These are phyloP conservation scores for Melanostigma gelatinosum DNA, from an alignment of 2,113 vertebrate species.

Conservation along the genomic window DNA sequence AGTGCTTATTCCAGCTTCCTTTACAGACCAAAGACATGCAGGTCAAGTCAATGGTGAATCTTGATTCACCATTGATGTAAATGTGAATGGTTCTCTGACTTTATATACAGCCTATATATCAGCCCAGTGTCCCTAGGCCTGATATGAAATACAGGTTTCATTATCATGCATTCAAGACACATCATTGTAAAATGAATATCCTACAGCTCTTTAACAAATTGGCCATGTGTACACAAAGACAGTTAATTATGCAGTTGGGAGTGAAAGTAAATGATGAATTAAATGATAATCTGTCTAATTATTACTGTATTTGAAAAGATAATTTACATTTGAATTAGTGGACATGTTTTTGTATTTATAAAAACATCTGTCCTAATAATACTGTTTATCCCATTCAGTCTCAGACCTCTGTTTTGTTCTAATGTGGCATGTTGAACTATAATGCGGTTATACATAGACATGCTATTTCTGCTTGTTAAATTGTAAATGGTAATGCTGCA, in stretches of 20 bases:
- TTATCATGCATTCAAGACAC: background rate
- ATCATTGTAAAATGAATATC: background rate
- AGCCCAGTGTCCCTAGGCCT: no score
- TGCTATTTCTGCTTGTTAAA: background rate
- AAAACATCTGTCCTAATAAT: constrained; percentile 15
- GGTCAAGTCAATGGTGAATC: no score
- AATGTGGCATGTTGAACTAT: background rate
- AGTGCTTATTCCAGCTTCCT: background rate
- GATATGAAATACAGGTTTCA: no score
- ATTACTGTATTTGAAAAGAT: constrained; percentile 4
- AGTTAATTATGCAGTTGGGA: constrained; percentile 23
- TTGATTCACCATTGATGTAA: no score
- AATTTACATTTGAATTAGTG: constrained; percentile 21
- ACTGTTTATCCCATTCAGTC: constrained; percentile 9
- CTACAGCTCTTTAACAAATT: constrained; percentile 12
- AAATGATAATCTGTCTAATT: constrained; percentile 10
- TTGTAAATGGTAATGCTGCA: constrained; percentile 3
- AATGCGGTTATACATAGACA: constrained; percentile 15
- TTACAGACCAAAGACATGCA: background rate
- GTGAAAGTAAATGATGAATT: constrained; percentile 5
- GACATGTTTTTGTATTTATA: constrained; percentile 4
- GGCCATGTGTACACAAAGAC: constrained; percentile 5
- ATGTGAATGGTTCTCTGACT: no score
- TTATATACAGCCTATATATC: no score
- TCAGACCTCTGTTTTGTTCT: background rate